phyloP scores from a whole-genome alignment of 2,888 invertebrate species.

The Gisinianus flammeolus region DNA sequence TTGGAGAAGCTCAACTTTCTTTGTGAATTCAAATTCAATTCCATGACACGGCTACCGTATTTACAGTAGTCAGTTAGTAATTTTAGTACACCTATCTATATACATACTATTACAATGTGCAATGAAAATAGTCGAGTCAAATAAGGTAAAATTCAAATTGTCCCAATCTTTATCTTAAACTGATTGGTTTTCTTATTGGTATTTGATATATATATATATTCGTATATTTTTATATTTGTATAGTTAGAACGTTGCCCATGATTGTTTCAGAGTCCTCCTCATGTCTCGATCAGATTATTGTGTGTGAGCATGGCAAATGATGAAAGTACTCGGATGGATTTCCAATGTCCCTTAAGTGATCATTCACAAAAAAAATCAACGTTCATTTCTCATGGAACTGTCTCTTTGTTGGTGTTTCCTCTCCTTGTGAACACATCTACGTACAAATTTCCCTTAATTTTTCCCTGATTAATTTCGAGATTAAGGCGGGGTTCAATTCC shows the following conservation, averaged over 20 bases:
- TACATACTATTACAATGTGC: background rate
- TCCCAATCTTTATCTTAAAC: background rate
- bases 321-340: background rate
- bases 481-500: too few relatives aligned
- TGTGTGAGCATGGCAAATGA: too few relatives aligned
- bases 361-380: too few relatives aligned
- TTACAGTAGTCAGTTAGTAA: background rate
- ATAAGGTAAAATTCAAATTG: background rate
- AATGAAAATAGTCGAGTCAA: background rate
- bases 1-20: background rate
- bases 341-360: background rate
- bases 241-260: too few relatives aligned
- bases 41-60: background rate
- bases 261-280: background rate
- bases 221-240: background rate
- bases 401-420: too few relatives aligned
- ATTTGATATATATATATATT: background rate
- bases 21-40: background rate
- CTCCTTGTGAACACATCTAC: too few relatives aligned
- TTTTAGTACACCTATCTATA: background rate
- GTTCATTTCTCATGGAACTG: too few relatives aligned
- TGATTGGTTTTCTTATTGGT: background rate
- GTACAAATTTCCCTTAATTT: too few relatives aligned
- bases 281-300: background rate
- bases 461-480: too few relatives aligned